Evolutionary conservation across 2,113 vertebrate species (phyloP).

Genomic region (Dolichallabes microphthalmus): DNA sequence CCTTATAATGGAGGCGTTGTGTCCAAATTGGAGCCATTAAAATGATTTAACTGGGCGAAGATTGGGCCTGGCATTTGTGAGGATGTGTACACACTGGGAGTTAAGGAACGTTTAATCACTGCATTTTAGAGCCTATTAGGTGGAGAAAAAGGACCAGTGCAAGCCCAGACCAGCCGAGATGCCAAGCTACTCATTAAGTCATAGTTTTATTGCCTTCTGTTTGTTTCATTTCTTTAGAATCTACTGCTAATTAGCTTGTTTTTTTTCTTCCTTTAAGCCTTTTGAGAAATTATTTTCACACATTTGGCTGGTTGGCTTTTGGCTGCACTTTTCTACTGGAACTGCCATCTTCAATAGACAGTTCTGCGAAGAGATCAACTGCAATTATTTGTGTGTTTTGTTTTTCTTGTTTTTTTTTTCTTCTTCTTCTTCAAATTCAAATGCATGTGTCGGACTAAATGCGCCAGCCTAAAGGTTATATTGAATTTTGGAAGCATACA

Average conservation of each 20-base stretch:
- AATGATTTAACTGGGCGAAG: constrained; percentile 80
- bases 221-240: constrained; percentile 52
- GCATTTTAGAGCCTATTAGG: constrained; percentile 73
- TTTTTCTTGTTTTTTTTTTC: neutral
- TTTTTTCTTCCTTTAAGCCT: neutral
- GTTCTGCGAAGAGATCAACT: neutral
- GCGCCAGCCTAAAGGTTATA: neutral
- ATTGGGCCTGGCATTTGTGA: constrained; percentile 80
- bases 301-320: constrained; percentile 23
- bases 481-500: neutral
- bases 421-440: neutral
- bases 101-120: constrained; percentile 77
- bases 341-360: neutral
- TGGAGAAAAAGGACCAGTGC: constrained; percentile 63
- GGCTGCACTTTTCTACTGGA: constrained; percentile 14
- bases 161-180: constrained; percentile 61
- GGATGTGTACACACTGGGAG: constrained; percentile 77
- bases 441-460: neutral
- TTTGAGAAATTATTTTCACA: constrained; percentile 42
- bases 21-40: constrained; percentile 82
- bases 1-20: constrained; percentile 80
- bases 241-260: constrained; percentile 43
- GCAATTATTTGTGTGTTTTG: neutral
- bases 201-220: constrained; percentile 51
- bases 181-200: constrained; percentile 67